These are phyloP conservation scores for Coecobrya sp. DNA, from an alignment of 2,888 invertebrate species.

Conservation along the genomic window DNA sequence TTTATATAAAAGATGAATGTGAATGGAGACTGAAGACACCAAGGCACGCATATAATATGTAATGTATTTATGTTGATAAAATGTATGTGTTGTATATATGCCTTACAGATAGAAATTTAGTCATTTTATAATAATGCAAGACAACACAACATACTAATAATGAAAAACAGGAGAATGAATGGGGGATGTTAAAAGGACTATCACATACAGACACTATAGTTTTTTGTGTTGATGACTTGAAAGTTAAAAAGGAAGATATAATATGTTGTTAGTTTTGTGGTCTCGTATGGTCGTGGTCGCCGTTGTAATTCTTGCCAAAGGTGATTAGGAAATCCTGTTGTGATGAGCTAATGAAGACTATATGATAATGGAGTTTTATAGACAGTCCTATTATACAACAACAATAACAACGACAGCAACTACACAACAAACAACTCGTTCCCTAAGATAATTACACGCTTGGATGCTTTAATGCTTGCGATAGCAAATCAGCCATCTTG, in stretches of 20 bases:
- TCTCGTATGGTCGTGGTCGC: slow-evolving; percentile 41
- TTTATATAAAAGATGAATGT: background rate
- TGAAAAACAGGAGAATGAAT: slow-evolving; percentile 30
- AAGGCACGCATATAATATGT: no score
- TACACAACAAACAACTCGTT: slow-evolving; percentile 53
- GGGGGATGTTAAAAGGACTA: slow-evolving; percentile 36
- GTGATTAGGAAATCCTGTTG: slow-evolving; percentile 81
- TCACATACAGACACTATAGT: background rate
- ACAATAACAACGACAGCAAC: slow-evolving; percentile 42
- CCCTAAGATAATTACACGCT: slow-evolving; percentile 80
- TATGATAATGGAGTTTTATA: slow-evolving; percentile 74
- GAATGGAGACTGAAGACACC: background rate
- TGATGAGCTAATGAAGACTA: slow-evolving; percentile 79
- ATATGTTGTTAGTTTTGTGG: slow-evolving; percentile 47
- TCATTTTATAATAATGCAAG: no score
- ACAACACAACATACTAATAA: background rate
- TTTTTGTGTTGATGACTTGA: slow-evolving; percentile 19
- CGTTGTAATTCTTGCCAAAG: slow-evolving; percentile 72
- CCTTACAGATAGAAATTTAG: background rate
- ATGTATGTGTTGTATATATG: background rate
- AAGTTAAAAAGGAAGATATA: background rate
- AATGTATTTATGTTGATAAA: background rate
- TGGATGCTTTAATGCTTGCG: slow-evolving; percentile 61
- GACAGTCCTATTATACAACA: slow-evolving; percentile 70
- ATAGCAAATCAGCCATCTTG: slow-evolving; percentile 79